Evolutionary conservation across 1,140 invertebrate species (phyloP).

Genomic region (Lepidostoma basale): DNA sequence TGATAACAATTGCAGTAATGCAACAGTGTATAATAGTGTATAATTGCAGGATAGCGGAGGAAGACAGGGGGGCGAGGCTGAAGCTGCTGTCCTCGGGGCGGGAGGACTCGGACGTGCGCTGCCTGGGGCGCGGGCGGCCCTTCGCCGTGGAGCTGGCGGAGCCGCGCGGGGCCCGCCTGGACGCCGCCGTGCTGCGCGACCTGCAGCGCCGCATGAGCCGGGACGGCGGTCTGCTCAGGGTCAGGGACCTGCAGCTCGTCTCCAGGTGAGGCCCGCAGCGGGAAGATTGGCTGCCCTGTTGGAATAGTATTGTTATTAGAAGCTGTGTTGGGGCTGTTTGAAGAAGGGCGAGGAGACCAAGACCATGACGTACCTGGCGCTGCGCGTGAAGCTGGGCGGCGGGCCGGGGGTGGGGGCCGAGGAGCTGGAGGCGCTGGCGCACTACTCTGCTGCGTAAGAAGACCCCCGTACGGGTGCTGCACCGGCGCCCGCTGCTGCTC

Average conservation of each 20-base stretch:
- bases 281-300: no score
- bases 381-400: slow-evolving; percentile 69
- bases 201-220: slow-evolving; percentile 58
- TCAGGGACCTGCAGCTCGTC: slow-evolving; percentile 71
- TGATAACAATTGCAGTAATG: no score
- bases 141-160: slow-evolving; percentile 85
- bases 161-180: slow-evolving; percentile 65
- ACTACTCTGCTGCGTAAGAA: no score
- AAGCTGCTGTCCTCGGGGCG: slow-evolving; percentile 90
- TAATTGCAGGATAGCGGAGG: slow-evolving; percentile 49
- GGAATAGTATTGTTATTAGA: no score
- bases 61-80: slow-evolving; percentile 50
- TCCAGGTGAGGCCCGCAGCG: slow-evolving; percentile 65
- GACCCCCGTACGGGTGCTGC: no score
- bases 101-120: slow-evolving; percentile 93
- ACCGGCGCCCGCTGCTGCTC: no score
- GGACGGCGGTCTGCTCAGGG: slow-evolving; percentile 63
- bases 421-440: no score
- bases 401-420: no score
- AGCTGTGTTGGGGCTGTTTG: no score
- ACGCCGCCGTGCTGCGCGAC: slow-evolving; percentile 55
- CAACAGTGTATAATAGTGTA: no score
- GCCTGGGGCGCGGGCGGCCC: slow-evolving; percentile 83
- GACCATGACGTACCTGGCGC: slow-evolving; percentile 81
- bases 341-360: slow-evolving; percentile 89